These are phyloP conservation scores for Lepidochitona cinerea DNA, from an alignment of 2,888 invertebrate species.

Conservation along the genomic window DNA sequence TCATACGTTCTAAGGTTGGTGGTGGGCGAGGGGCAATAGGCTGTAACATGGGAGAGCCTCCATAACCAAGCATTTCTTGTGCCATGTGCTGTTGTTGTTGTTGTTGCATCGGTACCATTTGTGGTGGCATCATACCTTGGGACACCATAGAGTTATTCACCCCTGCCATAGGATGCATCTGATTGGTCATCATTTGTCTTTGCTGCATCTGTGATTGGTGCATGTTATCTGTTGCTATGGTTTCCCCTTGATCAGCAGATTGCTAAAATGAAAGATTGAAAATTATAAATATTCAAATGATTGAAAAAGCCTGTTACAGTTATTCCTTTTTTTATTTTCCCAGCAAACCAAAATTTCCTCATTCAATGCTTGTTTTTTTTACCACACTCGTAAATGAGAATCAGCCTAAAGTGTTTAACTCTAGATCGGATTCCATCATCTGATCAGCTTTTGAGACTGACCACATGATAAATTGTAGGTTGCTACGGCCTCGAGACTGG, in stretches of 20 bases:
- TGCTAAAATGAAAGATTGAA: constrained; percentile 22
- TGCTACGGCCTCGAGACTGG: too few relatives aligned
- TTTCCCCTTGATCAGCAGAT: constrained; percentile 41
- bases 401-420: too few relatives aligned
- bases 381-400: too few relatives aligned
- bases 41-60: constrained; percentile 7
- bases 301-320: too few relatives aligned
- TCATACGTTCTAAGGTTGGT: not conserved
- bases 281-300: too few relatives aligned
- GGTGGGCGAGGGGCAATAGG: constrained; percentile 19
- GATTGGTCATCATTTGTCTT: constrained; percentile 27
- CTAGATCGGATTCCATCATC: too few relatives aligned
- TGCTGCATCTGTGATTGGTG: constrained; percentile 37
- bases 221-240: constrained; percentile 30
- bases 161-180: constrained; percentile 31
- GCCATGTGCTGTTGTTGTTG: constrained; percentile 29
- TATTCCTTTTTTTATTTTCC: too few relatives aligned
- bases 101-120: constrained; percentile 26
- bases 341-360: too few relatives aligned
- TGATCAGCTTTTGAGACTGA: too few relatives aligned
- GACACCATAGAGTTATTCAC: constrained; percentile 27
- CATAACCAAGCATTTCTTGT: constrained; percentile 14
- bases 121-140: constrained; percentile 4
- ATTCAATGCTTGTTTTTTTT: too few relatives aligned
- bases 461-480: too few relatives aligned